These are phyloP conservation scores for Plumapathes pennacea DNA, from an alignment of 92 coral and sea anemone genomes.

Conservation along the genomic window DNA sequence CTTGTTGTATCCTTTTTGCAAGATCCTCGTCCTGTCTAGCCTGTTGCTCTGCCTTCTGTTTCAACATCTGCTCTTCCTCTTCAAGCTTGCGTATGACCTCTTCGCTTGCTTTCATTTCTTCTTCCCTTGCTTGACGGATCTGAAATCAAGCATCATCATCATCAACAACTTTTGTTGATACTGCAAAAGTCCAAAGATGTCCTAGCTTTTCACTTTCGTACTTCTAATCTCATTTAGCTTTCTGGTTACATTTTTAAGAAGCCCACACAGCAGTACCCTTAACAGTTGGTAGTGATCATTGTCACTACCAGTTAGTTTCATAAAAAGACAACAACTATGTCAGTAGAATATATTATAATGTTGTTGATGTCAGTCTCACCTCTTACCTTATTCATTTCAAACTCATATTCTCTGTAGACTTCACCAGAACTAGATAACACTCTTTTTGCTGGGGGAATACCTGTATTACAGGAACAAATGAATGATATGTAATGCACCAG, in stretches of 20 bases:
- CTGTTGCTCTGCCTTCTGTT: constrained; percentile 51
- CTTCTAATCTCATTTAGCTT: too few relatives aligned
- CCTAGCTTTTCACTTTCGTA: too few relatives aligned
- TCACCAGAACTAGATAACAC: constrained; percentile 78
- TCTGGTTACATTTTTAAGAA: too few relatives aligned
- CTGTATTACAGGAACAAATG: constrained; percentile 15
- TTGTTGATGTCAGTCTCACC: too few relatives aligned
- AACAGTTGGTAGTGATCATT: too few relatives aligned
- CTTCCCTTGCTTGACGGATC: constrained; percentile 75
- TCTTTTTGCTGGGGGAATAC: constrained; percentile 61
- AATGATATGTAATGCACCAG: neutral
- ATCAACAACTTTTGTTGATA: too few relatives aligned
- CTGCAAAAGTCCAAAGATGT: too few relatives aligned
- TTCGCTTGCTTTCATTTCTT: constrained; percentile 80
- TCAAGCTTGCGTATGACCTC: constrained; percentile 59
- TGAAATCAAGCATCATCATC: too few relatives aligned
- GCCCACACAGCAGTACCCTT: too few relatives aligned
- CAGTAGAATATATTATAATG: neutral
- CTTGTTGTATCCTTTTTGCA: constrained; percentile 61
- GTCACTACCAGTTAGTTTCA: too few relatives aligned
- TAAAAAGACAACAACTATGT: neutral
- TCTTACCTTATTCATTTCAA: constrained; percentile 86
- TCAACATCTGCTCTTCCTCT: constrained; percentile 62
- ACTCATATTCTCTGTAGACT: constrained; percentile 85
- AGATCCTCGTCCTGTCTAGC: constrained; percentile 75